Evolutionary conservation across 2,888 invertebrate genomes (phyloP), one percentile per base, ranked within the genome.

Genomic region (Drosophila merina): DNA sequence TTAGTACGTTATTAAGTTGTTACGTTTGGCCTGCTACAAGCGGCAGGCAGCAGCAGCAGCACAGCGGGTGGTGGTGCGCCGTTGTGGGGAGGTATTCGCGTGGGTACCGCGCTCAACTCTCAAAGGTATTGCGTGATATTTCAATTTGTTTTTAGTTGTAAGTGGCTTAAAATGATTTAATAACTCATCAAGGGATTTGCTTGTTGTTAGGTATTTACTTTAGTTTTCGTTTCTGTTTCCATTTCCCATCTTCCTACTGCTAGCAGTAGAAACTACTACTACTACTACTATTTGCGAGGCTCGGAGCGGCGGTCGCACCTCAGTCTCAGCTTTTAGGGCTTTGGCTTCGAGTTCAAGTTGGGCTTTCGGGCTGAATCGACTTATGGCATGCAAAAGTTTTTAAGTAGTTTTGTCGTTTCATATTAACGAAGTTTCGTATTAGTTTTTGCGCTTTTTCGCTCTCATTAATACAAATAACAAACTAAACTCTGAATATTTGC

Each of bases 81-180:
- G 10, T 20, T 20, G 26, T 38, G 48, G 25, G 31, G 8, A 36
- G 9, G 54, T 31, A 45, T 56, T 79, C 86, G 84, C 80, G 87
- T 86, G 74, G 77, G 74, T 62, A 50, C 51, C 58, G 66, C 56
- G 68, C 71, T 62, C 57, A 45, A 36, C 70, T 88, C 85, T 75
- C 85, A 67, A 74, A 86, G 85, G 85, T 87, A 88, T 88, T 86
- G 89, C 85, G 85, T 88, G 89, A 86, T 86, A 85, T 85, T 88
- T 85, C 85, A 85, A 85, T 85, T 85, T 88, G 88, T 85, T 87
- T 85, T 88, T 88, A 85, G 85, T 88, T 86, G 85, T 86, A 88
- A 86, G 85, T 86, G 89, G 89, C 89, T 85, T 88, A 89, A 84
- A 88, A 89, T 86, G 88, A 89, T 89, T 89, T 89, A 86, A 86